Conservation (phyloP, 2,113 vertebrate species). For the Strix aluco region DNA sequence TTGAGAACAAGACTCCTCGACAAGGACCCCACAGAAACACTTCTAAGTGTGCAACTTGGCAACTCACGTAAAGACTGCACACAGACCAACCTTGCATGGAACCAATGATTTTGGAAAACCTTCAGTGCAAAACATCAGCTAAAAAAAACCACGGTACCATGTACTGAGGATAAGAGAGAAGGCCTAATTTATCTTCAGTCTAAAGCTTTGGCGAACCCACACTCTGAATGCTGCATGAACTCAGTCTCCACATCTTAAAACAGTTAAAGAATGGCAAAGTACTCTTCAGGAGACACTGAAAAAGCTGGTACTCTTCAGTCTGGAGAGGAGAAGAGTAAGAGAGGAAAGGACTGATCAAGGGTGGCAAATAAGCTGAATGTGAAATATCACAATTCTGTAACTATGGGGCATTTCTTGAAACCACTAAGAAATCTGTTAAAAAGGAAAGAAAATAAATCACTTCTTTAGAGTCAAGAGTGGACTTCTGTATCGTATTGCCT, state of each 20-base stretch:
- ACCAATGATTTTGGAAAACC: not conserved
- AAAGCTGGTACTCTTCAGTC: not conserved
- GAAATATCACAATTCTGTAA: not conserved
- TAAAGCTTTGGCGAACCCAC: not conserved
- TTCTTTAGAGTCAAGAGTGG: not conserved
- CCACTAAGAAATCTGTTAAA: not conserved
- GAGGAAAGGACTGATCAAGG: not conserved
- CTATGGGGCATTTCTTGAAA: not conserved
- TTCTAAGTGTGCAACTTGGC: not conserved
- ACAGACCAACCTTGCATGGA: rapidly evolving
- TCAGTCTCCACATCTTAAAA: not conserved
- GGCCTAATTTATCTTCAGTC: not conserved
- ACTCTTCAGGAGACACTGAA: not conserved
- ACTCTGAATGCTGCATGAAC: not conserved
- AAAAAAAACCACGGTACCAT: not conserved
- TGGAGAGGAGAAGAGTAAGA: not conserved
- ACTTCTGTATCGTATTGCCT: not conserved
- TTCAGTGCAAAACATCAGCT: not conserved
- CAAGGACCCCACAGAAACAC: not conserved
- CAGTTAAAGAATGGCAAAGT: not conserved
- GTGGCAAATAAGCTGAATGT: not conserved
- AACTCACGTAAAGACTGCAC: not conserved
- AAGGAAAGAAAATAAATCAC: not conserved
- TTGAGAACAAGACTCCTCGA: not conserved
- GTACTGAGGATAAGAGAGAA: not conserved